A percentile compares a stretch with the other conserved stretches of the same genome.
phyloP scores from a whole-genome alignment of 2,113 vertebrate genomes.

The Saccopteryx leptura region DNA sequence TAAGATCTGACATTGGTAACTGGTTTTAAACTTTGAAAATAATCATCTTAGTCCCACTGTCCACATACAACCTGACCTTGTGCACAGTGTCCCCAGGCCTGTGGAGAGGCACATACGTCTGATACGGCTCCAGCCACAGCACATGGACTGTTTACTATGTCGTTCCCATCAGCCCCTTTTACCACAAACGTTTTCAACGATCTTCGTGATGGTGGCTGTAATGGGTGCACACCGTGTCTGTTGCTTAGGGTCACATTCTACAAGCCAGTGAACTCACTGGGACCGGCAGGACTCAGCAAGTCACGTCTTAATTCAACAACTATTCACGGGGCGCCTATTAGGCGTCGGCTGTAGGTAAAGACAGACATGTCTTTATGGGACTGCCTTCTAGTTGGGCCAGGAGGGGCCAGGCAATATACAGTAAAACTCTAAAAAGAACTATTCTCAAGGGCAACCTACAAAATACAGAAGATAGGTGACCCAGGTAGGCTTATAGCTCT shows the following conservation, averaged over 20 bases:
- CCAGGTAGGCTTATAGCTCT: rapidly evolving
- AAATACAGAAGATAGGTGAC: background rate
- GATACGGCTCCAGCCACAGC: rapidly evolving
- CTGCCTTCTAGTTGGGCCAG: background rate
- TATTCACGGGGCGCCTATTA: background rate
- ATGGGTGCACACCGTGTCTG: rapidly evolving
- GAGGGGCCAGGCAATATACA: rapidly evolving
- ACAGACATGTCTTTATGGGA: background rate
- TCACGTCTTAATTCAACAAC: background rate
- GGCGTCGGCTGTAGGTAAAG: background rate
- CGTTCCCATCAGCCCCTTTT: background rate
- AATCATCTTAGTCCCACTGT: rapidly evolving
- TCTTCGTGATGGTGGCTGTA: rapidly evolving
- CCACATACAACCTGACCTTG: background rate
- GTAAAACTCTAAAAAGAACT: background rate
- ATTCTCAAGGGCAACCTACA: background rate
- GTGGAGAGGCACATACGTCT: rapidly evolving
- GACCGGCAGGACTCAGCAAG: background rate
- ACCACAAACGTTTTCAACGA: rapidly evolving
- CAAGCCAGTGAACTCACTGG: background rate
- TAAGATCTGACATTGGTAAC: background rate
- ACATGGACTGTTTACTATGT: background rate
- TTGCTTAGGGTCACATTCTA: background rate
- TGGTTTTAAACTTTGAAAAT: background rate
- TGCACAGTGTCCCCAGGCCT: background rate